A percentile compares a stretch with the other conserved stretches of the same genome.
Evolutionary conservation across 2,888 invertebrate genomes (phyloP).

Genomic region (Ochropacha duplaris): DNA sequence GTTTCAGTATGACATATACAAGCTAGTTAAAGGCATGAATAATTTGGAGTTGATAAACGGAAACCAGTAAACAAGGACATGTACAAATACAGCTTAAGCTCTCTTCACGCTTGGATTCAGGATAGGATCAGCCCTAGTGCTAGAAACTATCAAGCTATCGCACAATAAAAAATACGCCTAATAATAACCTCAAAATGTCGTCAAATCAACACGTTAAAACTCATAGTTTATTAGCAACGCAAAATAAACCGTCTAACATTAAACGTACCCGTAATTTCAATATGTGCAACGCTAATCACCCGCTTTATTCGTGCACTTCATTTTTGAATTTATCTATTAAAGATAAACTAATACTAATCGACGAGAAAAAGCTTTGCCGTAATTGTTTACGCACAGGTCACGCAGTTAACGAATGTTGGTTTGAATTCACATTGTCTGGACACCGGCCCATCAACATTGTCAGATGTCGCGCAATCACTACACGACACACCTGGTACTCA

Average conservation of each 20-base stretch:
- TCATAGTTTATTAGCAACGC: slow-evolving; percentile 15
- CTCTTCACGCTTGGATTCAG: too few species aligned
- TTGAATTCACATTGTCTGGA: slow-evolving; percentile 12
- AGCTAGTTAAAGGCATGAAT: too few species aligned
- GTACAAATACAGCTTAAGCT: too few species aligned
- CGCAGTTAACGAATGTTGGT: slow-evolving; percentile 10
- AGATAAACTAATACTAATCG: slow-evolving; percentile 15
- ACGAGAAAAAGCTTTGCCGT: slow-evolving; percentile 16
- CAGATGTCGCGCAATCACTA: not conserved
- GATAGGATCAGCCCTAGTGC: too few species aligned
- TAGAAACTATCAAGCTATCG: slow-evolving; percentile 20
- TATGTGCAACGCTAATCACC: slow-evolving; percentile 18
- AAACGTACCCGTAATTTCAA: slow-evolving; percentile 14
- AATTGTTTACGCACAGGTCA: slow-evolving; percentile 24
- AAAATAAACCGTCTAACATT: slow-evolving; percentile 10
- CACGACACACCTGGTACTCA: not conserved
- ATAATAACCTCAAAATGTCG: slow-evolving; percentile 2
- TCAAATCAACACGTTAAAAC: slow-evolving; percentile 4
- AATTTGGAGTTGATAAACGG: too few species aligned
- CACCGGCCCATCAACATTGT: not conserved
- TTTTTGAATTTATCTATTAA: slow-evolving; percentile 14
- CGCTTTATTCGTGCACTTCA: slow-evolving; percentile 16
- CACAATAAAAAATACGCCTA: slow-evolving; percentile 9
- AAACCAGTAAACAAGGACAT: too few species aligned
- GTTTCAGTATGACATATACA: too few species aligned